Conservation (phyloP, 2,797 vertebrate genomes). For the Psittacula derbiana region DNA sequence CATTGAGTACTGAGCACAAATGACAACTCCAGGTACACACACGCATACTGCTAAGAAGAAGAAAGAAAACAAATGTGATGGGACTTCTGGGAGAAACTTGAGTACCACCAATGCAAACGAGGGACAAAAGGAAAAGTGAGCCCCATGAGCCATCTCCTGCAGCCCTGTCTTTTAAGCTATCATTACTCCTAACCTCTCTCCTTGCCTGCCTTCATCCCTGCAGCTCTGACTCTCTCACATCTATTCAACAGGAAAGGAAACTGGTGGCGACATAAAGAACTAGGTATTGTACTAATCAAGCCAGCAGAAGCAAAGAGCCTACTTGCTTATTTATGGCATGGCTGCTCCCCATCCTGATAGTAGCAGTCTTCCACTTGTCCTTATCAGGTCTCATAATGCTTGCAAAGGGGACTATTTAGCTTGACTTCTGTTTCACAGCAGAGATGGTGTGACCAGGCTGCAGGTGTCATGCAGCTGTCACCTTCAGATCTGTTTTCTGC, state of each 20-base stretch:
- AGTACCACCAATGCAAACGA: background rate
- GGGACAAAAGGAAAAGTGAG: background rate
- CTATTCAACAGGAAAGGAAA: background rate
- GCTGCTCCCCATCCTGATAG: background rate
- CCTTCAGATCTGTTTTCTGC: background rate
- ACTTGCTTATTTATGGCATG: background rate
- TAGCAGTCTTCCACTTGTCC: background rate
- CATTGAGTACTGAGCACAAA: background rate
- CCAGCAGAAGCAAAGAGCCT: background rate
- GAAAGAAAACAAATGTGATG: background rate
- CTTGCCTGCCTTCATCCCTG: background rate
- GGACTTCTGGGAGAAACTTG: background rate
- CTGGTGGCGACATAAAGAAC: background rate
- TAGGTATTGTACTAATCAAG: background rate
- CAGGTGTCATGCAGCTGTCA: background rate
- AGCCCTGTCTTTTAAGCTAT: background rate
- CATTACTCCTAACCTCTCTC: background rate
- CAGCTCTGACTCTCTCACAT: background rate
- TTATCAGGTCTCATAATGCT: background rate
- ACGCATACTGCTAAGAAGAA: background rate
- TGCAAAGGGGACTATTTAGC: background rate
- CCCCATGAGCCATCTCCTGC: background rate
- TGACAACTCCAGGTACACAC: background rate
- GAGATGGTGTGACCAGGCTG: background rate
- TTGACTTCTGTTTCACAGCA: background rate